These are phyloP conservation scores for Sphaerodactylus townsendi DNA, from an alignment of 2,113 vertebrate species.

Conservation along the genomic window DNA sequence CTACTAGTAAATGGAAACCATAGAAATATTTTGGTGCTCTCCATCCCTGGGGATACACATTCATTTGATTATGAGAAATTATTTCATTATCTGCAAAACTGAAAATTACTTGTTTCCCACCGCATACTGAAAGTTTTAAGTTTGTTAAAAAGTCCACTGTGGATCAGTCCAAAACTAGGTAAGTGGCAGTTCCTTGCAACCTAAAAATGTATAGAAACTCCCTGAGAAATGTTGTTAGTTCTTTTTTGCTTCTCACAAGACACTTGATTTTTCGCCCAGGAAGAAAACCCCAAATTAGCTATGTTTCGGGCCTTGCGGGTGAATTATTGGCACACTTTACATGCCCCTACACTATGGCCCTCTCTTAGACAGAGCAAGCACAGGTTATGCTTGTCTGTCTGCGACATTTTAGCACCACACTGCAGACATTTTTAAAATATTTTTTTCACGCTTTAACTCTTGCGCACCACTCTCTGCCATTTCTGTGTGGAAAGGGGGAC, in stretches of 20 bases:
- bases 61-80: neutral
- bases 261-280: neutral
- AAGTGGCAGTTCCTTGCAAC: neutral
- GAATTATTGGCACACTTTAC: too few relatives aligned
- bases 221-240: neutral
- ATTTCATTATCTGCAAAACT: neutral
- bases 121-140: neutral
- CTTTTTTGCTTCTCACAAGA: neutral
- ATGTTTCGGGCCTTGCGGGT: too few relatives aligned
- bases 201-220: neutral
- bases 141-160: too few relatives aligned
- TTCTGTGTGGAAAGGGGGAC: too few relatives aligned
- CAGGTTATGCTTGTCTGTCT: too few relatives aligned
- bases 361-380: too few relatives aligned
- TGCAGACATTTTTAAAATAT: too few relatives aligned
- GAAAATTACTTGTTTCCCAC: neutral
- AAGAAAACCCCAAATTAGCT: neutral
- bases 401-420: too few relatives aligned
- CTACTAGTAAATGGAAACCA: neutral
- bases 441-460: too few relatives aligned
- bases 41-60: neutral
- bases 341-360: too few relatives aligned
- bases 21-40: neutral
- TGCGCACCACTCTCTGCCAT: too few relatives aligned
- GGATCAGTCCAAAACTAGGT: neutral